A percentile compares a stretch with the other conserved stretches of the same genome.
These are phyloP conservation scores for Saturnia japonica DNA, from an alignment of 2,888 invertebrate species.

Conservation along the genomic window DNA sequence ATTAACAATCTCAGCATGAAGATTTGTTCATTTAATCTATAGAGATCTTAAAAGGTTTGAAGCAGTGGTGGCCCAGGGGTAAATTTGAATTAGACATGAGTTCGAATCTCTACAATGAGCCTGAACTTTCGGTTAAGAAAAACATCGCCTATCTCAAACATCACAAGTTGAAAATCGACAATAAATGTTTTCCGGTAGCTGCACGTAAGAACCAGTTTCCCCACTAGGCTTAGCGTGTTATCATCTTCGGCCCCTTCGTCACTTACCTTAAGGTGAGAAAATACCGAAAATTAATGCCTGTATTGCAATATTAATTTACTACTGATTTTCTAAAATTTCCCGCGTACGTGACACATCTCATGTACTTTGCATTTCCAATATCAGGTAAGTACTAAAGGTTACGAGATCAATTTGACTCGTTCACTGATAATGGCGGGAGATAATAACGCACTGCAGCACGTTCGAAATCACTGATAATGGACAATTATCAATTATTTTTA, in stretches of 20 bases:
- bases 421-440: background rate
- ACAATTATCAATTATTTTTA: constrained; percentile 5
- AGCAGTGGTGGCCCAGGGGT: background rate
- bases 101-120: too few relatives aligned
- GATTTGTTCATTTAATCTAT: background rate
- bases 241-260: too few relatives aligned
- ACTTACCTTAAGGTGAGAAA: too few relatives aligned
- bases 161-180: too few relatives aligned
- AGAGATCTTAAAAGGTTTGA: background rate
- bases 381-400: constrained; percentile 8
- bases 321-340: constrained; percentile 17
- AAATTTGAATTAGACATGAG: too few relatives aligned
- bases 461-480: constrained; percentile 9
- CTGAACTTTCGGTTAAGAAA: too few relatives aligned
- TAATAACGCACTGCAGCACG: constrained; percentile 3
- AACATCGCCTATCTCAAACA: too few relatives aligned
- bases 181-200: too few relatives aligned
- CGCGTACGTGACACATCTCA: constrained; percentile 24
- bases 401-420: constrained; percentile 8
- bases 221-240: too few relatives aligned
- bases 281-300: too few relatives aligned
- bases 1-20: background rate
- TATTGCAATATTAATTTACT: too few relatives aligned
- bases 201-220: too few relatives aligned
- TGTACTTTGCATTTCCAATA: constrained; percentile 15